These are phyloP conservation scores for Hyposoter dolosus DNA, from an alignment of 2,888 invertebrate species.

Conservation along the genomic window DNA sequence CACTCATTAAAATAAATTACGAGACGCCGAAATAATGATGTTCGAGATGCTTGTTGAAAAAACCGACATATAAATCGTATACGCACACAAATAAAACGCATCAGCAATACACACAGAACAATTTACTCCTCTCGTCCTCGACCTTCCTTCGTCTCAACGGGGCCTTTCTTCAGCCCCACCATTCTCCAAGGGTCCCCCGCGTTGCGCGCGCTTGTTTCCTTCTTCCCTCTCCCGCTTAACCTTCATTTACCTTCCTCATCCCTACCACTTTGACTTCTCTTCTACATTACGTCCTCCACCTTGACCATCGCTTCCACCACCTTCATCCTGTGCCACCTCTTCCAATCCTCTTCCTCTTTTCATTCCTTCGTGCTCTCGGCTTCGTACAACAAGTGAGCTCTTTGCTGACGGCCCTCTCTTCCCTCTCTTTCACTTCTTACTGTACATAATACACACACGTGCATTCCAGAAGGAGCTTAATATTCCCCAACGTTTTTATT, in stretches of 20 bases:
- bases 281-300: conserved; percentile 64
- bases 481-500: conserved; percentile 64
- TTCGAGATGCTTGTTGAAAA: conserved; percentile 27
- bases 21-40: conserved; percentile 47
- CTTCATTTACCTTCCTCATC: conserved; percentile 71
- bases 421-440: background rate
- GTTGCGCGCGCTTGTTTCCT: conserved; percentile 59
- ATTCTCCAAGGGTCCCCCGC: conserved; percentile 54
- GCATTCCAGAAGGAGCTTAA: conserved; percentile 58
- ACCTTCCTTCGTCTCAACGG: conserved; percentile 66
- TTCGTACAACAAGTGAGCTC: conserved; percentile 50
- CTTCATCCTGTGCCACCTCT: conserved; percentile 60
- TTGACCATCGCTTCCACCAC: conserved; percentile 61
- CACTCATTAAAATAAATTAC: conserved; percentile 36
- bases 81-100: background rate
- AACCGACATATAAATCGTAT: background rate
- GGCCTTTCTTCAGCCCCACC: conserved; percentile 51
- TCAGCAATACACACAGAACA: background rate
- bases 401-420: background rate
- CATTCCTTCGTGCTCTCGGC: conserved; percentile 52
- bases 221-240: conserved; percentile 60
- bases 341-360: conserved; percentile 53
- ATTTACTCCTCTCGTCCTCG: conserved; percentile 70
- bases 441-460: conserved; percentile 20
- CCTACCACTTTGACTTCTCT: conserved; percentile 51